Base-by-base conservation (phyloP, 2,113 vertebrate species). In the Rhabdomys dilectus region DNA sequence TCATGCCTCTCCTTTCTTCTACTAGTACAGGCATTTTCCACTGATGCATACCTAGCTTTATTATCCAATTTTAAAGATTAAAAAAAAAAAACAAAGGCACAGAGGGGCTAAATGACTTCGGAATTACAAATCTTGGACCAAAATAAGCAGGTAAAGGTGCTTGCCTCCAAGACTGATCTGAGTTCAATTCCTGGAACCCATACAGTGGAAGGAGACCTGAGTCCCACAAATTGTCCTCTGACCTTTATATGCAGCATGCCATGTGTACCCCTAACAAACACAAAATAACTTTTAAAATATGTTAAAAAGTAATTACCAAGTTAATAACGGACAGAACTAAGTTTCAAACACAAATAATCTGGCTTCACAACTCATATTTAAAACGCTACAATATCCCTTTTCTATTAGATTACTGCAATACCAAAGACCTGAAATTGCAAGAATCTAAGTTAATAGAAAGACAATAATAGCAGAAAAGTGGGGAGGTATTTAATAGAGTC, bases 261-360 rank as follows among this genome's bases (percentile, higher is more conserved):
- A 56, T 81, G 17, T 22, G 15, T 42, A 62, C 58, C 81, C 81
- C n/a, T 62, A 84, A 42, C n/a, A 84, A n/a, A 84, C 58, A 84
- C 15, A 29, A 84, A 62, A 31, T 31, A 62, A 17, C 29, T 29
- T 42, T 24, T 39, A 42, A 42, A 62, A 62, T 42, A 62, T 62
- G n/a, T 84, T 62, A 42, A 42, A 62, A 85, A 64, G 17, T 31
- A 48, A 48, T 36, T 68, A 68, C 5, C 45, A 95, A 76, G 36
- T 36, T 85, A 91, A 36, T 86, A 88, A 95, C 51, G 39, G 10
- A 88, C 70, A 95, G 48, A 86, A 89, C 60, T 80, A 87, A 96
- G n/a, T 82, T 77, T 89, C 51, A 94, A 91, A 89, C 9, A 15
- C 75, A 97, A 62, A 75, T 24, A 90, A 87, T 91, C 19, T 62